These are phyloP conservation scores for Poecilia velifera DNA, from an alignment of 2,797 vertebrate species.

Conservation along the genomic window DNA sequence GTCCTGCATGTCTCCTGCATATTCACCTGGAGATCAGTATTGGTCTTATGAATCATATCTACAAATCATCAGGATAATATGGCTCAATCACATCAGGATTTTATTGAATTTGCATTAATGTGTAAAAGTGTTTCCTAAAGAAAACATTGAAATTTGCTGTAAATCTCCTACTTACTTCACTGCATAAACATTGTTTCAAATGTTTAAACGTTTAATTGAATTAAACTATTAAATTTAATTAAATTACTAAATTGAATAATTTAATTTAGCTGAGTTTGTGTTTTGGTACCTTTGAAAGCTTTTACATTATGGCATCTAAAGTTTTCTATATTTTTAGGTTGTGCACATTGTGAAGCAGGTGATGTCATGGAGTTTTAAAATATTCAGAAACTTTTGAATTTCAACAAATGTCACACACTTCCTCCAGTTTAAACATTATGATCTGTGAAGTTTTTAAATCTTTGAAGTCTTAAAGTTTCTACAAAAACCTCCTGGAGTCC, in stretches of 20 bases:
- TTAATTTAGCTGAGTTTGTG: no score
- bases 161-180: not conserved
- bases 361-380: not conserved
- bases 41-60: no score
- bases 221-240: no score
- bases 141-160: not conserved
- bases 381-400: not conserved
- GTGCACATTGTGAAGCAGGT: not conserved
- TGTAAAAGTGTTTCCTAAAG: not conserved
- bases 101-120: no score
- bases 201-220: not conserved
- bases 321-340: not conserved
- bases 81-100: not conserved
- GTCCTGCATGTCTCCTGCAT: not conserved
- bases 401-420: not conserved
- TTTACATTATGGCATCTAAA: not conserved
- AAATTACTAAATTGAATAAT: no score
- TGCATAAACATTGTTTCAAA: not conserved
- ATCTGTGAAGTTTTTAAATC: not conserved
- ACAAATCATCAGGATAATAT: not conserved
- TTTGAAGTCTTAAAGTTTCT: not conserved
- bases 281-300: not conserved
- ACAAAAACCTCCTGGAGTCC: not conserved
- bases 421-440: not conserved
- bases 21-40: not conserved